Evolutionary conservation across 2,888 invertebrate genomes (phyloP).

Genomic region (Fragum sueziense): DNA sequence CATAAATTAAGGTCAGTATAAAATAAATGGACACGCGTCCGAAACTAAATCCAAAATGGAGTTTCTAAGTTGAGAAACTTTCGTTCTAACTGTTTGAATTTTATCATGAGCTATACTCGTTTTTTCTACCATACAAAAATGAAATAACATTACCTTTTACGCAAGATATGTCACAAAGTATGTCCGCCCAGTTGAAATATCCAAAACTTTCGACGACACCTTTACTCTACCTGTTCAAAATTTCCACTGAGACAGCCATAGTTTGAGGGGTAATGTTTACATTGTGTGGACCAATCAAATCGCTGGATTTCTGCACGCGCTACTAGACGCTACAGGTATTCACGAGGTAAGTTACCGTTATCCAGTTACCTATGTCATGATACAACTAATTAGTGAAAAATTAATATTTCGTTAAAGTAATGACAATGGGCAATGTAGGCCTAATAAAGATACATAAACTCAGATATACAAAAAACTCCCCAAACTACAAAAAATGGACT

Average conservation of each 20-base stretch:
- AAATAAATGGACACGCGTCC: too few species aligned
- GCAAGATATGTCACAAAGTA: too few species aligned
- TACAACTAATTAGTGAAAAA: neutral
- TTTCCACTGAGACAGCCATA: neutral
- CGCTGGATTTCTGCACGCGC: neutral
- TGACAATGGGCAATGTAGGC: too few species aligned
- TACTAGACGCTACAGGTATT: constrained; percentile 11
- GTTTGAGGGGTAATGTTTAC: constrained; percentile 13
- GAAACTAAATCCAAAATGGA: neutral
- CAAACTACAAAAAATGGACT: too few species aligned
- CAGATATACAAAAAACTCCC: too few species aligned
- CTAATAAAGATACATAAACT: too few species aligned
- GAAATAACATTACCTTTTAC: too few species aligned
- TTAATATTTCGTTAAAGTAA: too few species aligned
- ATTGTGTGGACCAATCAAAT: constrained; percentile 5
- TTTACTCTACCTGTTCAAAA: constrained; percentile 1
- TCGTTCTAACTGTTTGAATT: too few species aligned
- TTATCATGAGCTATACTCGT: too few species aligned
- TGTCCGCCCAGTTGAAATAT: neutral
- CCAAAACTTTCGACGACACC: neutral
- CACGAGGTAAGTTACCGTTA: neutral
- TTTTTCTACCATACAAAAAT: too few species aligned
- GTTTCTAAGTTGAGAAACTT: neutral
- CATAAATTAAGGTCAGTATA: too few species aligned
- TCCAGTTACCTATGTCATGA: neutral